A percentile compares a stretch with the other conserved stretches of the same genome.
These are phyloP conservation scores for Podarcis raffonei DNA, from an alignment of 2,113 vertebrate genomes.

Conservation along the genomic window DNA sequence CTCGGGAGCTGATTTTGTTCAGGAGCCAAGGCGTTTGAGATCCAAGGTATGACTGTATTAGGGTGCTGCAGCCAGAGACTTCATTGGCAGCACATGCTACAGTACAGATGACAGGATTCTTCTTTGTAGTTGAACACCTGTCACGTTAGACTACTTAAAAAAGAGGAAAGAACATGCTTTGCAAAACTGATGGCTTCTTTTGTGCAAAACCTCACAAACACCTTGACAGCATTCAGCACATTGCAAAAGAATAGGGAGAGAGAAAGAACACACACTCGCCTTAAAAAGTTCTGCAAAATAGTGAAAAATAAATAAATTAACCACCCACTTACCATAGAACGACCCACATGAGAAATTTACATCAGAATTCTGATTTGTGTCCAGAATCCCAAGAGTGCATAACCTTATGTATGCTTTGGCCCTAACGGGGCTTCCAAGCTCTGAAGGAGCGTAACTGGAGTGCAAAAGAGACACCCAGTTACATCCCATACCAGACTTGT, in stretches of 20 bases:
- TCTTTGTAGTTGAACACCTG: conserved; percentile 22
- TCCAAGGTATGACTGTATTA: not conserved
- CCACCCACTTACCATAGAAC: not conserved
- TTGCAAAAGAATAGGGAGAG: not conserved
- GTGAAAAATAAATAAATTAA: not conserved
- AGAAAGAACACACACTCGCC: conserved; percentile 11
- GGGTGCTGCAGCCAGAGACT: not conserved
- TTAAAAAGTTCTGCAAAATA: not conserved
- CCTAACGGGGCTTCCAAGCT: not conserved
- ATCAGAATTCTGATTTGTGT: conserved; percentile 34
- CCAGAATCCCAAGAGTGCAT: conserved; percentile 25
- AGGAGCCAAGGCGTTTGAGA: too few relatives aligned
- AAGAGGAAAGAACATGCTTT: conserved; percentile 16
- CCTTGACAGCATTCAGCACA: conserved; percentile 21
- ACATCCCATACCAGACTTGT: not conserved
- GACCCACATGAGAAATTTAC: conserved; percentile 46
- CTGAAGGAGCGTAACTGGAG: not conserved
- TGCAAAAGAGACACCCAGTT: not conserved
- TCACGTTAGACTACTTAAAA: conserved; percentile 23
- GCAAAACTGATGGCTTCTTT: conserved; percentile 5
- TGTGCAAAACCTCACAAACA: conserved; percentile 7
- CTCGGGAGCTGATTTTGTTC: too few relatives aligned
- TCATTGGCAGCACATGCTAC: not conserved
- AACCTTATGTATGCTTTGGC: conserved; percentile 2
- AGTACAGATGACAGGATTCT: conserved; percentile 27